Evolutionary conservation across 2,113 vertebrate genomes (phyloP), one percentile per base, ranked within the genome.

Genomic region (Pelodiscus sinensis): DNA sequence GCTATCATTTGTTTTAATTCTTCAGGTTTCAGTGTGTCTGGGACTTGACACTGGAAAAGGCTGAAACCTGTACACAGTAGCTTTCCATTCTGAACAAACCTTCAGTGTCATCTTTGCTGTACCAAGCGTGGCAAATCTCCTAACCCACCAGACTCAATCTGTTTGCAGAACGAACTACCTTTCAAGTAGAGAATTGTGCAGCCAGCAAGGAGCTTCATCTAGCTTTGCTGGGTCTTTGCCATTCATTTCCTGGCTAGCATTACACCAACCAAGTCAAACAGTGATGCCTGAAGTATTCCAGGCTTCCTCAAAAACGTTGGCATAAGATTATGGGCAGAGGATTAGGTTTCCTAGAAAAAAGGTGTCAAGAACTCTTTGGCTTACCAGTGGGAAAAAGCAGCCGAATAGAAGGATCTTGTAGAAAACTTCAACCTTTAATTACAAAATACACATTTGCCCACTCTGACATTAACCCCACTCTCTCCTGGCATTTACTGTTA

Each of bases 11-110:
- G 73, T 77, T 77, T 35, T 24, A 77, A 77, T 50, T 25, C 50
- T 50, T 77, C 38, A 44, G 38, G 73, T 77, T 77, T 77, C 73
- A 50, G 22, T 4, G 56, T 44, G 2, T 50, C 73, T 77, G 73
- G 38, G 38, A 25, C 38, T 77, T 50, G 22, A 50, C 38, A 50
- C 73, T 50, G 73, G 38, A 77, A 75, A 77, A 50, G 11, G 54
- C 29, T 56, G 29, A 58, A 18, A 19, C 24, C 24, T 6, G 55
- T 75, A 52, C 6, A 3, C 21, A 21, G 58, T 27, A 7, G 38
- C 89, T 55, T 75, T 82, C 89, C 81, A 87, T 82, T 79, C 77
- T 35, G 79, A 94, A 96, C 91, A 96, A 93, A 94, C 75, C 50
- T 60, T 51, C 79, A 94, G 85, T 96, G 92, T 95, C 78, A 14